Percentiles rank a stretch among this genome's conserved stretches.
These are phyloP conservation scores for Toxostoma redivivum DNA, from an alignment of 2,113 vertebrate species.

Conservation along the genomic window DNA sequence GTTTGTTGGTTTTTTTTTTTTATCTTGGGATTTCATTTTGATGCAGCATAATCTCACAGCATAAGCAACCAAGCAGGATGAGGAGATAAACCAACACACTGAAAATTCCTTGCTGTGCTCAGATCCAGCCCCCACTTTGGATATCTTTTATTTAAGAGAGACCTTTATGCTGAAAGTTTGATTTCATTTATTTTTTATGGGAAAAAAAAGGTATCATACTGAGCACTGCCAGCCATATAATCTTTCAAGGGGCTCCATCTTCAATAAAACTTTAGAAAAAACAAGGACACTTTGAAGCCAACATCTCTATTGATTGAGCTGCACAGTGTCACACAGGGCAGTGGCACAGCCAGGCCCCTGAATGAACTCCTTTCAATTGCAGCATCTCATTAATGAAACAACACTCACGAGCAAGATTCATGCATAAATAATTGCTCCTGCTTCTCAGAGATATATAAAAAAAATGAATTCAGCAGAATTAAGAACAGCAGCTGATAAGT, in stretches of 20 bases:
- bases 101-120: background rate
- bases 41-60: background rate
- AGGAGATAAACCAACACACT: background rate
- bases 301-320: background rate
- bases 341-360: background rate
- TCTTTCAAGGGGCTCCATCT: background rate
- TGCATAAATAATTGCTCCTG: background rate
- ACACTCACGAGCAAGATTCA: background rate
- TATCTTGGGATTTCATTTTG: background rate
- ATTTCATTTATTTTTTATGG: background rate
- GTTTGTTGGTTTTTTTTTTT: background rate
- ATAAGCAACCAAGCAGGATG: background rate
- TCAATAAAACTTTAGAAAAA: background rate
- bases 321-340: background rate
- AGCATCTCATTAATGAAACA: background rate
- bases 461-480: background rate
- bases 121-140: background rate
- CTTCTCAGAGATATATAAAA: background rate
- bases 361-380: background rate
- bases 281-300: background rate
- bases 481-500: conserved; percentile 5
- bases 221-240: background rate
- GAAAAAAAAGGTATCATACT: background rate
- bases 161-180: background rate
- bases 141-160: background rate